These are phyloP conservation scores for Pipistrellus kuhlii DNA, from an alignment of 2,797 vertebrate genomes.

Conservation along the genomic window DNA sequence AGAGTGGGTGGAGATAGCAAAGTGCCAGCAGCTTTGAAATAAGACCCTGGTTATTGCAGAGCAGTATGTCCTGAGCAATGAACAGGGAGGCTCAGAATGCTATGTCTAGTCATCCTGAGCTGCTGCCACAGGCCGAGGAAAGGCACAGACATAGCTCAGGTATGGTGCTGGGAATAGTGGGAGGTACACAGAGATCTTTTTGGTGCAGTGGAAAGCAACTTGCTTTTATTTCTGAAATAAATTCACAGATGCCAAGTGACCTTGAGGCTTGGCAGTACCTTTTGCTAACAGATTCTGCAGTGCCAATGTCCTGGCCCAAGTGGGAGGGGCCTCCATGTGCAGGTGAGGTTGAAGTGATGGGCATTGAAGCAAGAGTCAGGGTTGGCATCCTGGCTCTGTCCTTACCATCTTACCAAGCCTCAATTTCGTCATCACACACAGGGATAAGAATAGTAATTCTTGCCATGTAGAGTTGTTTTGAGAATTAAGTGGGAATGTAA, in stretches of 20 bases:
- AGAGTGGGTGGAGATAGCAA: background rate
- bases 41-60: background rate
- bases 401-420: background rate
- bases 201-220: background rate
- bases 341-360: accelerated
- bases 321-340: background rate
- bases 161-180: background rate
- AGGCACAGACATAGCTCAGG: background rate
- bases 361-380: background rate
- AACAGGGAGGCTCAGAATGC: background rate
- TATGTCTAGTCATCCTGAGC: background rate
- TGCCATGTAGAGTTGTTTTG: background rate
- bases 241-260: constrained; percentile 9
- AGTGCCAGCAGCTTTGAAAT: background rate
- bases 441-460: background rate
- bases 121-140: background rate
- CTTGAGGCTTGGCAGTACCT: background rate
- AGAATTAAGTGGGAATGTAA: background rate
- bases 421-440: background rate
- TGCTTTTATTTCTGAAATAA: constrained; percentile 55
- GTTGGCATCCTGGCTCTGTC: background rate
- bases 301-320: background rate
- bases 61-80: too few relatives aligned
- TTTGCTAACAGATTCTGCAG: background rate
- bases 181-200: background rate